These are phyloP conservation scores for Poeciliopsis presidionis DNA, from an alignment of 2,797 vertebrate species.

Conservation along the genomic window DNA sequence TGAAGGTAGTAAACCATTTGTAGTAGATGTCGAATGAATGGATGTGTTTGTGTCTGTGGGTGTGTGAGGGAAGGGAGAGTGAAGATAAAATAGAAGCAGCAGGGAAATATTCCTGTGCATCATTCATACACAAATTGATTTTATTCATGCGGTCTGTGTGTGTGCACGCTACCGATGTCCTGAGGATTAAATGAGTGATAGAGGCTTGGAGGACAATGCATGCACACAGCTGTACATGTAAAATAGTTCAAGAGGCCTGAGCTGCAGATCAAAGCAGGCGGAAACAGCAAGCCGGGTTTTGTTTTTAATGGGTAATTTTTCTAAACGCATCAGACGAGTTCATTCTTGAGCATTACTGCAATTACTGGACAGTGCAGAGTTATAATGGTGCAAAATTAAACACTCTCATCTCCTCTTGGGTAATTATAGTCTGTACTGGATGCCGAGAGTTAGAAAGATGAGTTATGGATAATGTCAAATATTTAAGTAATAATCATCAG, in stretches of 20 bases:
- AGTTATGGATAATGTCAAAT: constrained; percentile 50
- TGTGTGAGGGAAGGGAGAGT: constrained; percentile 15
- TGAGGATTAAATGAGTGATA: constrained; percentile 56
- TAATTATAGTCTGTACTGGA: constrained; percentile 40
- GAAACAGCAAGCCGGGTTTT: constrained; percentile 38
- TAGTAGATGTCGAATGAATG: constrained; percentile 59
- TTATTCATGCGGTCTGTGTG: constrained; percentile 35
- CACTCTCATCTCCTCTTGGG: constrained; percentile 25
- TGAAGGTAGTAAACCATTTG: constrained; percentile 63
- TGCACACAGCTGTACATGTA: neutral
- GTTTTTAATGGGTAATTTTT: constrained; percentile 41
- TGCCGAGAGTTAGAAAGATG: constrained; percentile 30
- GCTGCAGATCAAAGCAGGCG: constrained; percentile 38
- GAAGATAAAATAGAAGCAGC: constrained; percentile 32
- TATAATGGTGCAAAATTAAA: constrained; percentile 49
- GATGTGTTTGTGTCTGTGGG: constrained; percentile 15
- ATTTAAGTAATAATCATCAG: constrained; percentile 40
- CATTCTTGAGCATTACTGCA: constrained; percentile 30
- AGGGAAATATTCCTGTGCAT: constrained; percentile 38
- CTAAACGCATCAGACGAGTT: constrained; percentile 31
- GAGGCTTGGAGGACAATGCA: constrained; percentile 35
- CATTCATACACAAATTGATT: constrained; percentile 50
- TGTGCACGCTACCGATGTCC: constrained; percentile 32
- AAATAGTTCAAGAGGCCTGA: constrained; percentile 41
- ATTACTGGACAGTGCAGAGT: constrained; percentile 31